Percentiles rank a stretch among this genome's conserved stretches.
Conservation (phyloP, 2,888 invertebrate species). For the Rhingia campestris region DNA sequence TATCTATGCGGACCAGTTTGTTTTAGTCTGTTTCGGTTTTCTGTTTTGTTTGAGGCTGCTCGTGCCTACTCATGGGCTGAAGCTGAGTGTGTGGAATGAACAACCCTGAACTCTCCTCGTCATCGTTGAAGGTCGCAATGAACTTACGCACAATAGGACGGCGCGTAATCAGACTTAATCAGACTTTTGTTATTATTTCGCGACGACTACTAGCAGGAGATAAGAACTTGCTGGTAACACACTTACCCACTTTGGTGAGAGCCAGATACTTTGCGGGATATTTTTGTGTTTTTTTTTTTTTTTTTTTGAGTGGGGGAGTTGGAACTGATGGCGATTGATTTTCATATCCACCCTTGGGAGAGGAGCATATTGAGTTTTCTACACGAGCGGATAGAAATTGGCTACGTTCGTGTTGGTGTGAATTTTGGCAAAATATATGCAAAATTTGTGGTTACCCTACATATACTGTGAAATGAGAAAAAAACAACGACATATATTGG, state of each 20-base stretch:
- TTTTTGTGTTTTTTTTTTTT: constrained; percentile 15
- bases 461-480: background rate
- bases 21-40: background rate
- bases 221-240: constrained; percentile 66
- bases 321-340: constrained; percentile 9
- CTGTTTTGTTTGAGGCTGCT: constrained; percentile 41
- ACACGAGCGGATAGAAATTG: constrained; percentile 10
- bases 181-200: constrained; percentile 53
- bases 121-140: constrained; percentile 56
- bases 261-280: constrained; percentile 27
- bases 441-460: background rate
- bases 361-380: constrained; percentile 31
- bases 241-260: constrained; percentile 66
- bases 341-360: constrained; percentile 53
- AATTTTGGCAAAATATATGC: constrained; percentile 18
- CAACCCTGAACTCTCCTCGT: constrained; percentile 70
- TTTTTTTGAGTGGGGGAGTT: constrained; percentile 8
- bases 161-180: constrained; percentile 59
- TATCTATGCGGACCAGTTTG: constrained; percentile 41
- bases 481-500: no score
- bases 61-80: constrained; percentile 51
- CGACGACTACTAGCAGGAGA: constrained; percentile 28
- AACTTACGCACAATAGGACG: constrained; percentile 69
- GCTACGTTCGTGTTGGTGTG: constrained; percentile 1
- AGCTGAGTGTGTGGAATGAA: constrained; percentile 50